Evolutionary conservation across 1,140 invertebrate species (phyloP), one percentile per base, ranked within the genome.

Genomic region (Polyergus mexicanus): DNA sequence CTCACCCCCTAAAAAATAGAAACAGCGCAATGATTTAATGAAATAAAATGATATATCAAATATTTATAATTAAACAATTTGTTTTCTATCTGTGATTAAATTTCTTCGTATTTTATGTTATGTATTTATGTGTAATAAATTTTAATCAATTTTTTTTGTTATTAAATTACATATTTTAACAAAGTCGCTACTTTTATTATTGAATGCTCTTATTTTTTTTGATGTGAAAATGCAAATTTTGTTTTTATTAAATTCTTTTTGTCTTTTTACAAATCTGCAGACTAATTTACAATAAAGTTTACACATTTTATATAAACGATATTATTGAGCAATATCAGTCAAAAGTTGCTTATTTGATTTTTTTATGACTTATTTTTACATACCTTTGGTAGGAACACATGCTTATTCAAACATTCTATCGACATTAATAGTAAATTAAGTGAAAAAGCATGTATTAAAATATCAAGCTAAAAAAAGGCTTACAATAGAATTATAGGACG

Each of bases 401-500:
- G 58, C 56, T 76, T 77, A 65, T 62, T 77, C 25, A 65, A 65
- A 65, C 25, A 44, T 41, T 32, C 25, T 65, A 77, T 65, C 58
- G 6, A 65, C 8, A 65, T 65, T 65, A 32, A 65, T 32, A 32
- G 1, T 60, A 77, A 77, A 77, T 63, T 65, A 28, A 41, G 28
- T 63, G 25, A 63, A 65, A 80, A 85, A 38, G 76, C 65, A 44
- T 56, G 71, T 44, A 83, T 77, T 65, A 89, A 92, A 92, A 88
- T 87, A 85, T 76, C 80, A 66, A 88, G 71, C 66, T 72, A 63
- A 81, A 87, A 16, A 84, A 35, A 54, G 80, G 75, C 78, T 86
- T 85, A 58, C 19, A 62, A 16, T 66, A 11, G 80, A 80, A 72
- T 84, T 77, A 80, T 4, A 54, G 56, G 8, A 60, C 38, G 54